Base-by-base conservation (phyloP, 1,140 invertebrate species). In the Bursaphelenchus mucronatus region DNA sequence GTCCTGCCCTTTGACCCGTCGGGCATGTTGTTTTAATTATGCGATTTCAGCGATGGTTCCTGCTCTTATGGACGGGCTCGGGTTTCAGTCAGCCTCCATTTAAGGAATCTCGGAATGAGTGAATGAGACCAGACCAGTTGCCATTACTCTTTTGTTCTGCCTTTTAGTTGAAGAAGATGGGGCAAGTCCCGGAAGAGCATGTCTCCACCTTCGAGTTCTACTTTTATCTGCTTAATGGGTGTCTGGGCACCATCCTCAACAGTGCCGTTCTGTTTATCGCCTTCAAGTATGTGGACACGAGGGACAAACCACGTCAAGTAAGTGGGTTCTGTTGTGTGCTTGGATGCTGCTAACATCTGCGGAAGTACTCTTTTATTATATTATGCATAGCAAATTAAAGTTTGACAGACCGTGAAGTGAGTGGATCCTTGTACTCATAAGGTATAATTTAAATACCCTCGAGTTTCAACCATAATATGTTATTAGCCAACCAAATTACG, bases 241-340 rank as follows among this genome's bases (percentile, higher is more conserved):
- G 49, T 10, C 49, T 75, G 40, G 76, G 76, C 2, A 69, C 67
- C 8, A 47, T 76, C 21, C 64, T 79, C 19, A 79, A 79, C 57
- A 17, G 56, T 11, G 45, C 71, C 9, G 76, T 79, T 10, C 53
- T 79, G n/a, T 73, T 71, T 11, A 79, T 79, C 52, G 76, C 70
- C 6, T 56, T 79, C 4, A 47, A 56, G 30, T 66, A 79, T 50
- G 69, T 67, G 30, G 73, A 79, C 56, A 79, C 76, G 8, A 56
- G 71, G 41, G 79, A 79, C 58, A 79, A 79, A 57, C 76, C 76
- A n/a, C 65, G 76, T 70, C 76, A 78, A 47, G 75, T 76, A 61
- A 17, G 66, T 40, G 2, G 15, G 49, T 15, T 56, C 15, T 52
- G 54, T 30, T 30, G 5, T 30, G 30, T 30, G 30, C 30, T 30